Evolutionary conservation across 2,113 vertebrate genomes (phyloP).

Genomic region (Brachyistius frenatus): DNA sequence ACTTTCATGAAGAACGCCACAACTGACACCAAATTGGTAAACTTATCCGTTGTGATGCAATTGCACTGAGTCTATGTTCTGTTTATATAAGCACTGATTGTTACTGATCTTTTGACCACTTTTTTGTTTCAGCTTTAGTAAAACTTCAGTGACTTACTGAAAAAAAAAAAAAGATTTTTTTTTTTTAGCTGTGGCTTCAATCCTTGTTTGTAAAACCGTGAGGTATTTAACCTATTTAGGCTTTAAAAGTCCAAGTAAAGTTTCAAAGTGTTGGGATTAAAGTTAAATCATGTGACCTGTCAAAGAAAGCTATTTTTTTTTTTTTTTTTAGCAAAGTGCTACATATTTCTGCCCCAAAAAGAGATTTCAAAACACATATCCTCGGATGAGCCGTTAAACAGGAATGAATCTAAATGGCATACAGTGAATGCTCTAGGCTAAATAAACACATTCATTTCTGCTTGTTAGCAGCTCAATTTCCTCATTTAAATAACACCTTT

Average conservation of each 20-base stretch:
- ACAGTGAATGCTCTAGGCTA: too few species aligned
- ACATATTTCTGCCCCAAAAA: conserved; percentile 16
- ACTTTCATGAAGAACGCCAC: background rate
- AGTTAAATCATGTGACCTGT: conserved; percentile 21
- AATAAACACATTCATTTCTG: background rate
- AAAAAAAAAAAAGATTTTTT: background rate
- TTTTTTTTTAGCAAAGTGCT: conserved; percentile 18
- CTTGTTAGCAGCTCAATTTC: too few species aligned
- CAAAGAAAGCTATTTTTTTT: background rate
- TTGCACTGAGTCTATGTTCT: background rate
- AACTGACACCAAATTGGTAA: background rate
- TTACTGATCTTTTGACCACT: too few species aligned
- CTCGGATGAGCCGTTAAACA: background rate
- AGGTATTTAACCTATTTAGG: conserved; percentile 16
- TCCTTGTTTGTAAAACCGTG: conserved; percentile 14
- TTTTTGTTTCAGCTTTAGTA: conserved; percentile 5
- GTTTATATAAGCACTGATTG: conserved; percentile 1
- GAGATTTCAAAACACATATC: conserved; percentile 1
- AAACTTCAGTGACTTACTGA: background rate
- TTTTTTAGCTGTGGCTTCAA: conserved; percentile 12
- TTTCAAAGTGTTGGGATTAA: conserved; percentile 32
- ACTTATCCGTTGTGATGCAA: background rate
- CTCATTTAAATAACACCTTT: background rate
- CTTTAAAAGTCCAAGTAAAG: background rate
- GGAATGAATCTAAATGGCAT: too few species aligned